Evolutionary conservation across 2,888 invertebrate genomes (phyloP), one percentile per base, ranked within the genome.

Genomic region (Brenthis daphne): DNA sequence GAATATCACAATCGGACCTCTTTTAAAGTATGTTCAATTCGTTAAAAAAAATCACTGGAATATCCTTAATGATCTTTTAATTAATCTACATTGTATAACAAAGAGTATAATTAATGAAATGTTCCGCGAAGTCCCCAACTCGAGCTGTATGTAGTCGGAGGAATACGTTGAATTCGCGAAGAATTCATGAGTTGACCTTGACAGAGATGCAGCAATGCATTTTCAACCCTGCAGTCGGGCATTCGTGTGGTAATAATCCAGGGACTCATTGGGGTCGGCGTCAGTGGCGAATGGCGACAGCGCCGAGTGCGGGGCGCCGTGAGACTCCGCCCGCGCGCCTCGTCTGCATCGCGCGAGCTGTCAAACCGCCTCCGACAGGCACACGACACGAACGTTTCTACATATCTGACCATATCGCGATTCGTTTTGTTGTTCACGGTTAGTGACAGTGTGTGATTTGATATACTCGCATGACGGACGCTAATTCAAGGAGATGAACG

Each of bases 321-420:
- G 81, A 79, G 79, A 76, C 77, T 79, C 76, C 85, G 84, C 82
- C 77, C 82, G 79, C 90, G 89, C 88, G 85, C 82, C 85, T 83
- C 82, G 82, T 79, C 83, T 82, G 83, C 82, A 80, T 85, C 81
- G 85, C 81, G 80, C 80, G 85, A 89, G 89, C 90, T 92, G 91
- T 92, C 92, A 92, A 92, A 92, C 89, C 88, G 92, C 90, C 92
- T 90, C 86, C 85, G 90, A 87, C 91, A 80, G 90, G 89, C 91
- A 89, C 82, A 83, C 88, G 88, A 85, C 88, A 88, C 90, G 89
- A 88, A 92, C 92, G 92, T 87, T 84, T 83, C 81, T 82, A 83
- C 79, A 80, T 82, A 83, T 82, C 84, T 84, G 84, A 73, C 81
- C 77, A 78, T 80, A 81, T 83, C 84, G 87, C 85, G 87, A 85